Percentiles rank a stretch among this genome's conserved stretches.
Evolutionary conservation across 2,888 invertebrate species (phyloP).

Genomic region (Pantelozetes paolii): DNA sequence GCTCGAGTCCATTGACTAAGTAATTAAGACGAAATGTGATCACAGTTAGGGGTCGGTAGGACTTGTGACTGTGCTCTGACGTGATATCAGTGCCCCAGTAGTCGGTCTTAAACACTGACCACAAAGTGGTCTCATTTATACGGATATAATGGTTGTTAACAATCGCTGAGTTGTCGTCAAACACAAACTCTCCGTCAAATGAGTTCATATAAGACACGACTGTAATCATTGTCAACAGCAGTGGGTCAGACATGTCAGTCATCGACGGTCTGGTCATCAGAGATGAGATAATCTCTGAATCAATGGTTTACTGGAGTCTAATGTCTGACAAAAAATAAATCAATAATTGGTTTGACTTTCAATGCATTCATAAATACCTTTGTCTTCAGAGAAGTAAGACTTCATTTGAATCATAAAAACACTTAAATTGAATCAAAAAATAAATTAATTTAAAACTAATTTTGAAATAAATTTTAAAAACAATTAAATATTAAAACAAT

Average conservation of each 20-base stretch:
- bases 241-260: not conserved
- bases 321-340: too few relatives aligned
- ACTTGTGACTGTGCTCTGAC: conserved; percentile 91
- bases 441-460: too few relatives aligned
- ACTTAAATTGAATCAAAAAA: not conserved
- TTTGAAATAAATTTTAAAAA: too few relatives aligned
- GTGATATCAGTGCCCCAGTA: conserved; percentile 96
- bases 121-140: conserved; percentile 83
- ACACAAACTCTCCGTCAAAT: conserved; percentile 86
- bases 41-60: conserved; percentile 87
- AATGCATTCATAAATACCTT: too few relatives aligned
- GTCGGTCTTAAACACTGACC: conserved; percentile 79
- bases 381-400: too few relatives aligned
- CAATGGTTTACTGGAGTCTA: too few relatives aligned
- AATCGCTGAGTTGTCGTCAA: conserved; percentile 70
- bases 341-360: too few relatives aligned
- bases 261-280: too few relatives aligned
- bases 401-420: not conserved
- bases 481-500: too few relatives aligned
- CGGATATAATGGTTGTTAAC: conserved; percentile 72
- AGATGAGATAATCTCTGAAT: too few relatives aligned
- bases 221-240: conserved; percentile 40
- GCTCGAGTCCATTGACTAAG: conserved; percentile 65
- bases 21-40: conserved; percentile 78
- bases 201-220: conserved; percentile 71